Evolutionary conservation across 2,888 invertebrate genomes (phyloP).

Genomic region (Noctuana brunneofusca): DNA sequence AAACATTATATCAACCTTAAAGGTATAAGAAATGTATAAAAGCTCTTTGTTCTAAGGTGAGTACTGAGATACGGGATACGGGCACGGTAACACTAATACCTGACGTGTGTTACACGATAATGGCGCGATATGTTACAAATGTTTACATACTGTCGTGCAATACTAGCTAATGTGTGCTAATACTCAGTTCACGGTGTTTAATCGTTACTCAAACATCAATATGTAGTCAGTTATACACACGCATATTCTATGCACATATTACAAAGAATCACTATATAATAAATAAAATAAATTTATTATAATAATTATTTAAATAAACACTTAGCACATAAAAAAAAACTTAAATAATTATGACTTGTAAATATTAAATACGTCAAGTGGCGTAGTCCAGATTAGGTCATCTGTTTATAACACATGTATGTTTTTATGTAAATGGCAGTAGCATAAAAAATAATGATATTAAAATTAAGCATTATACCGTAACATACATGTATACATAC

Average conservation of each 20-base stretch:
- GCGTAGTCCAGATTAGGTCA: not conserved
- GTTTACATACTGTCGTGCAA: slow-evolving; percentile 64
- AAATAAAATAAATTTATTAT: slow-evolving; percentile 11
- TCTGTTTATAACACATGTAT: not conserved
- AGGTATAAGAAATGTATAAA: too few relatives aligned
- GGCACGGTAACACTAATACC: slow-evolving; percentile 30
- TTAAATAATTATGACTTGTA: not conserved
- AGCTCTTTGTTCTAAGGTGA: too few relatives aligned
- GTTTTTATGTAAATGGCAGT: too few relatives aligned
- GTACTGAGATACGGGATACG: not conserved
- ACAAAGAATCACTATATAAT: not conserved
- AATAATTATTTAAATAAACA: not conserved
- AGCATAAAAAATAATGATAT: too few relatives aligned
- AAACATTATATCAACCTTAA: too few relatives aligned
- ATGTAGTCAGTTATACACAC: slow-evolving; percentile 9
- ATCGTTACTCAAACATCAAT: slow-evolving; percentile 42
- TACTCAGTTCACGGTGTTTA: slow-evolving; percentile 56
- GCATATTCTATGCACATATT: not conserved
- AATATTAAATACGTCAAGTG: not conserved
- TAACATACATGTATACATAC: too few relatives aligned
- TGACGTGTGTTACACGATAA: slow-evolving; percentile 67
- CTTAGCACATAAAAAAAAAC: not conserved
- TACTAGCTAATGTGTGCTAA: slow-evolving; percentile 57
- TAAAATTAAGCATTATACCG: too few relatives aligned
- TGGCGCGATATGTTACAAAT: slow-evolving; percentile 65